These are phyloP conservation scores for Calephelis nemesis DNA, from an alignment of 1,140 invertebrate species.

Conservation along the genomic window DNA sequence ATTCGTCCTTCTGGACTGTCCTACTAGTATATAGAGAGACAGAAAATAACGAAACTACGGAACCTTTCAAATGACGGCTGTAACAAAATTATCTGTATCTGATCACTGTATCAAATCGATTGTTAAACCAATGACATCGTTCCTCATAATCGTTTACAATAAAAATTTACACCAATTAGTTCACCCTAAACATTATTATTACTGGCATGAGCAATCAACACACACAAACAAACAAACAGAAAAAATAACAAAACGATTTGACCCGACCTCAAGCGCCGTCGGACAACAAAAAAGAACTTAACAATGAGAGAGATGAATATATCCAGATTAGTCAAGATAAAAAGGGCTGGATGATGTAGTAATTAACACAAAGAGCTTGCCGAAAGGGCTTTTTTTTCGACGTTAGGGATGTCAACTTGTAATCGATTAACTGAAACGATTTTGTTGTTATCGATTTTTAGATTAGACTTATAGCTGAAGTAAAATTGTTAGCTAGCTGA, in stretches of 20 bases:
- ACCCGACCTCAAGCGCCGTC: constrained; percentile 64
- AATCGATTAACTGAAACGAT: neutral
- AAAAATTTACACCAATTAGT: constrained; percentile 74
- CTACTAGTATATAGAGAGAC: too few species aligned
- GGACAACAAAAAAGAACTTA: constrained; percentile 36
- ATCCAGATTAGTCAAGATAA: constrained; percentile 26
- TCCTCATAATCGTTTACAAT: constrained; percentile 62
- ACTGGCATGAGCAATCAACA: constrained; percentile 60
- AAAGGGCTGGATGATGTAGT: constrained; percentile 43
- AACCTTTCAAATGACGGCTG: too few species aligned
- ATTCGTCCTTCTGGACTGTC: too few species aligned
- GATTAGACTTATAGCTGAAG: too few species aligned
- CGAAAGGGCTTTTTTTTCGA: constrained; percentile 53
- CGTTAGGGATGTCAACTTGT: constrained; percentile 18
- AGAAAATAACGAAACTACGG: too few species aligned
- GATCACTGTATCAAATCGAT: constrained; percentile 8
- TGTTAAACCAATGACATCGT: constrained; percentile 15
- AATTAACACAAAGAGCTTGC: constrained; percentile 71
- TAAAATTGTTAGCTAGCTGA: too few species aligned
- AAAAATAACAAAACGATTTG: constrained; percentile 61
- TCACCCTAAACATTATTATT: constrained; percentile 69
- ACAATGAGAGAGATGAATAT: constrained; percentile 35
- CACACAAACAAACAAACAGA: constrained; percentile 53
- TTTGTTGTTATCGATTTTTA: neutral
- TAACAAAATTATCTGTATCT: neutral